Percentiles rank a stretch among this genome's conserved stretches.
phyloP scores from a whole-genome alignment of 1,140 invertebrate genomes.

The Riptortus pedestris region DNA sequence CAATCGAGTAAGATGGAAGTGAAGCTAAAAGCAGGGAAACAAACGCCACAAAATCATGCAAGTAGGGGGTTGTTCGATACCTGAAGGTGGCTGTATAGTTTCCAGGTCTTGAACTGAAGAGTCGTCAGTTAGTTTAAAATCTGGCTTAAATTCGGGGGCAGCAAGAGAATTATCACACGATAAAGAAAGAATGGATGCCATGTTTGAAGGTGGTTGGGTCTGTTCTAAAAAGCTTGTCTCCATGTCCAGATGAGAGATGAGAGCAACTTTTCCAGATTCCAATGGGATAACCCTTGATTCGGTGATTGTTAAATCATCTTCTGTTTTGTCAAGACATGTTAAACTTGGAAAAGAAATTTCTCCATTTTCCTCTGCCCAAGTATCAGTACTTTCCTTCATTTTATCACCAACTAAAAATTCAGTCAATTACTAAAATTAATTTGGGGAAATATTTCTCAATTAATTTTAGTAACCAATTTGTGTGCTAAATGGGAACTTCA shows the following conservation, averaged over 20 bases:
- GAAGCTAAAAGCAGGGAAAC: neutral
- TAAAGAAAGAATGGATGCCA: conserved; percentile 37
- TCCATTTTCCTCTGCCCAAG: conserved; percentile 62
- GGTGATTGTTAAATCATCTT: conserved; percentile 40
- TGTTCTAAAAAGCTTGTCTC: conserved; percentile 43
- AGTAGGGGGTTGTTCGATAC: conserved; percentile 35
- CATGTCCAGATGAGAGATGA: conserved; percentile 50
- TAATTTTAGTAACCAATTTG: too few species aligned
- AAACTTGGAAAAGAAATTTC: conserved; percentile 67
- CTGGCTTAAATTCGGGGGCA: neutral
- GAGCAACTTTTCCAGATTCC: conserved; percentile 58
- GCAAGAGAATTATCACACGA: neutral
- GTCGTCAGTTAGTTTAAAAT: conserved; percentile 16
- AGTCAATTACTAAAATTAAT: too few species aligned
- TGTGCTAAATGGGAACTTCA: too few species aligned
- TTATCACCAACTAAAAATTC: conserved; percentile 13
- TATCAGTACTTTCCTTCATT: conserved; percentile 42
- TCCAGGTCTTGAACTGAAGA: conserved; percentile 48
- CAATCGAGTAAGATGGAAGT: too few species aligned
- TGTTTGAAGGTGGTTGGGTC: conserved; percentile 35
- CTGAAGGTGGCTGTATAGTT: conserved; percentile 64
- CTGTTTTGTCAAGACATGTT: conserved; percentile 43
- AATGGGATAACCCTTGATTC: conserved; percentile 57
- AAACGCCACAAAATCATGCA: too few species aligned
- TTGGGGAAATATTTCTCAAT: too few species aligned